These are phyloP conservation scores for Oryzias curvinotus DNA, from an alignment of 2,113 vertebrate species.

Conservation along the genomic window DNA sequence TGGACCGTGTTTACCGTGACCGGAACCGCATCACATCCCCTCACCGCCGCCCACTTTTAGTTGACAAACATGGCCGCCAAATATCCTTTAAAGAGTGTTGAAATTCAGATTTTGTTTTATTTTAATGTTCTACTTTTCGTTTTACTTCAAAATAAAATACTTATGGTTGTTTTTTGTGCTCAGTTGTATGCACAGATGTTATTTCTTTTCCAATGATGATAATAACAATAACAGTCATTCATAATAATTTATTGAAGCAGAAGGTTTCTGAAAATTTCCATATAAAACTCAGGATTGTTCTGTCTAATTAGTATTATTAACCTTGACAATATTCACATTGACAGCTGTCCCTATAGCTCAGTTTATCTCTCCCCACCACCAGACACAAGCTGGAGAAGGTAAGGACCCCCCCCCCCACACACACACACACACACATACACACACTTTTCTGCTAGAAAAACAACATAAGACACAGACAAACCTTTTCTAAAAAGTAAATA, in stretches of 20 bases:
- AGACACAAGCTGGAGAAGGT: conserved; percentile 99
- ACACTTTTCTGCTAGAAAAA: conserved; percentile 17
- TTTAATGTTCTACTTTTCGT: neutral
- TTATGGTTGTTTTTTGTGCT: no score
- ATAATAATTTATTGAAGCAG: no score
- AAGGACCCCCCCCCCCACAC: conserved; percentile 34
- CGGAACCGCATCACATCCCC: conserved; percentile 92
- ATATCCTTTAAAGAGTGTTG: conserved; percentile 86
- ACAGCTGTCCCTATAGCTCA: conserved; percentile 96
- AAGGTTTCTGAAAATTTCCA: no score
- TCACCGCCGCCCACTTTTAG: conserved; percentile 90
- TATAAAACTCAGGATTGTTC: neutral
- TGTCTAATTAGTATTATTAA: conserved; percentile 29
- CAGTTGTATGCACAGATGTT: no score
- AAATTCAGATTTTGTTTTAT: neutral
- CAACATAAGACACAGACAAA: neutral
- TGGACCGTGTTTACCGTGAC: conserved; percentile 95
- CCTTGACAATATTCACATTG: conserved; percentile 89
- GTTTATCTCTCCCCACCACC: conserved; percentile 96
- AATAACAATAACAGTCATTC: no score
- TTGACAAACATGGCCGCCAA: conserved; percentile 96
- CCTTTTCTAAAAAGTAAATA: neutral
- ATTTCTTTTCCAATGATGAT: no score
- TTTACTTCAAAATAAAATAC: neutral
- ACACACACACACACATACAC: neutral